phyloP scores from a whole-genome alignment of 1,140 invertebrate species.

The Cataglyphis hispanica region DNA sequence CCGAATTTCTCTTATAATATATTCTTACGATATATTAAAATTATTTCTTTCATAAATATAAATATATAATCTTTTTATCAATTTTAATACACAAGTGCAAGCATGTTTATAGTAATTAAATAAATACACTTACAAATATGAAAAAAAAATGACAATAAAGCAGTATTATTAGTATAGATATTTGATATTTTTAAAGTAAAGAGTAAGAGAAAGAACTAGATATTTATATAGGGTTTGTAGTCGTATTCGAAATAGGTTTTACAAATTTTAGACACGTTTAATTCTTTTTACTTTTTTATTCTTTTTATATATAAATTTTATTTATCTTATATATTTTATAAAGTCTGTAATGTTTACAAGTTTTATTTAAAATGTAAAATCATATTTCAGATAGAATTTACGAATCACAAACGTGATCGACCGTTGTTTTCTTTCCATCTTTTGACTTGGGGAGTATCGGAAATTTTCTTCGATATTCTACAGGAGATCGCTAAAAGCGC shows the following conservation, averaged over 20 bases:
- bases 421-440: not conserved
- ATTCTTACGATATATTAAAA: too few relatives aligned
- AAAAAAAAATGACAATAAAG: not conserved
- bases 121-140: not conserved
- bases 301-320: conserved; percentile 31
- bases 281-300: not conserved
- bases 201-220: not conserved
- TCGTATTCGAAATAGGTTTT: not conserved
- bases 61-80: not conserved
- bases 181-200: not conserved
- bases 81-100: not conserved
- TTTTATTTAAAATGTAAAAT: not conserved
- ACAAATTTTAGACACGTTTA: not conserved
- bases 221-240: not conserved
- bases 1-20: not conserved
- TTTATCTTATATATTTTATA: not conserved
- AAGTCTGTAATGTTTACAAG: not conserved
- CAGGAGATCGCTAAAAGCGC: conserved; percentile 7
- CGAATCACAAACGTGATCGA: not conserved
- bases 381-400: not conserved
- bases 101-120: not conserved
- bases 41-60: not conserved
- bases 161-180: not conserved
- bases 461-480: not conserved
- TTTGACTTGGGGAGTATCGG: not conserved